Evolutionary conservation across 2,113 vertebrate genomes (phyloP).

Genomic region (Brachirus orientalis): DNA sequence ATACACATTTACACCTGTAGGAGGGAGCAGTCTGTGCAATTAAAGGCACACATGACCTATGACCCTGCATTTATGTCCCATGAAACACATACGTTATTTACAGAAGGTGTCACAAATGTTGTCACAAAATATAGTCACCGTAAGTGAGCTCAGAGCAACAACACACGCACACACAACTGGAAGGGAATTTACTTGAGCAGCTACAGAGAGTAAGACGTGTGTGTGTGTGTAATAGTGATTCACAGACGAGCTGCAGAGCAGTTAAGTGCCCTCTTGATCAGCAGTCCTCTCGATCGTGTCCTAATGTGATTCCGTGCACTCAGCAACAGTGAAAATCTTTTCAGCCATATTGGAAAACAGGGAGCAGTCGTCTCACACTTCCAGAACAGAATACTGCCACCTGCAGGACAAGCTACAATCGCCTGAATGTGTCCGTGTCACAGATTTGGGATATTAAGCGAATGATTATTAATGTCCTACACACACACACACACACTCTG

Average conservation of each 20-base stretch:
- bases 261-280: constrained; percentile 46
- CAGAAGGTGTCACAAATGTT: constrained; percentile 27
- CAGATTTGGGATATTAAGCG: constrained; percentile 33
- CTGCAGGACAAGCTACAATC: constrained; percentile 42
- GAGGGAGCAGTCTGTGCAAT: constrained; percentile 75
- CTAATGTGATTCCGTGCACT: constrained; percentile 37
- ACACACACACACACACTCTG: constrained; percentile 35
- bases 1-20: constrained; percentile 77
- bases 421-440: constrained; percentile 1
- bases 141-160: constrained; percentile 1
- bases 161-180: constrained; percentile 27
- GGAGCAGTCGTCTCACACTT: background rate
- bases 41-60: constrained; percentile 81
- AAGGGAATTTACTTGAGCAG: constrained; percentile 30
- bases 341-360: constrained; percentile 48
- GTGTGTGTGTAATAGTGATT: constrained; percentile 26
- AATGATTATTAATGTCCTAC: constrained; percentile 45
- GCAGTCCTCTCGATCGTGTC: constrained; percentile 43
- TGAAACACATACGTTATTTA: constrained; percentile 25
- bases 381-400: constrained; percentile 43
- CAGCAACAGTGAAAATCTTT: constrained; percentile 48
- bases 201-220: constrained; percentile 20
- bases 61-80: constrained; percentile 67
- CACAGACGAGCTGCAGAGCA: constrained; percentile 17
- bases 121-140: constrained; percentile 1